Conservation (phyloP, 2,113 vertebrate genomes). For the Probosciger aterrimus region DNA sequence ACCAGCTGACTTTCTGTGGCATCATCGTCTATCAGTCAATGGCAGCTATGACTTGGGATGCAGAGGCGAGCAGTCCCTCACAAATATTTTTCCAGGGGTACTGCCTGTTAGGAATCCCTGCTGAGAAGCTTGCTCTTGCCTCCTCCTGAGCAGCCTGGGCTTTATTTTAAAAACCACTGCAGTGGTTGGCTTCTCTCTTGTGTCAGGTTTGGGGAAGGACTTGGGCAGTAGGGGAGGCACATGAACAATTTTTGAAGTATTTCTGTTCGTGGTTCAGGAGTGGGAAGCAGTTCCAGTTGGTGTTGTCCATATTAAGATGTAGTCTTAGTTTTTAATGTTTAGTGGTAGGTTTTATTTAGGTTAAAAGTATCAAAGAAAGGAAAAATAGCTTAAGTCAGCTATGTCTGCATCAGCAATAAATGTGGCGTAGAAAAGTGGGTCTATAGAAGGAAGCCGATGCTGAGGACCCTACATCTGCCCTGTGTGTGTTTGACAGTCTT, state of each 20-base stretch:
- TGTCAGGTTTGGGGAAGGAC: neutral
- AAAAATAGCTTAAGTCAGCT: neutral
- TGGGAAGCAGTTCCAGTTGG: neutral
- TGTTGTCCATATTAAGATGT: neutral
- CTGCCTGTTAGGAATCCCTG: neutral
- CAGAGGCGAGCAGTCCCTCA: neutral
- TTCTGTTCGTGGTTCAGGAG: neutral
- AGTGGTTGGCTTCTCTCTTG: neutral
- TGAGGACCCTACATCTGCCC: neutral
- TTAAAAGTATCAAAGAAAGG: neutral
- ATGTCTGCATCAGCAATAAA: neutral
- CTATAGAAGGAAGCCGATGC: neutral
- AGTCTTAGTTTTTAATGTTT: neutral
- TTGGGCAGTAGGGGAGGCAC: neutral
- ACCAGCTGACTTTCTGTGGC: neutral
- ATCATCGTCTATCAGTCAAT: accelerated
- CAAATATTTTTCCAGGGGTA: neutral
- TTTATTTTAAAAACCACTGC: neutral
- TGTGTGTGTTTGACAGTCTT: neutral
- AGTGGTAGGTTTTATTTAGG: neutral
- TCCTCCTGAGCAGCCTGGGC: neutral
- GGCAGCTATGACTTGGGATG: neutral
- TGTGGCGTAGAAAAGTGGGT: neutral
- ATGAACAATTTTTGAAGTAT: neutral
- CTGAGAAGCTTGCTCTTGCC: neutral